Conservation (phyloP, 2,888 invertebrate species). For the Drosophila yooni region DNA sequence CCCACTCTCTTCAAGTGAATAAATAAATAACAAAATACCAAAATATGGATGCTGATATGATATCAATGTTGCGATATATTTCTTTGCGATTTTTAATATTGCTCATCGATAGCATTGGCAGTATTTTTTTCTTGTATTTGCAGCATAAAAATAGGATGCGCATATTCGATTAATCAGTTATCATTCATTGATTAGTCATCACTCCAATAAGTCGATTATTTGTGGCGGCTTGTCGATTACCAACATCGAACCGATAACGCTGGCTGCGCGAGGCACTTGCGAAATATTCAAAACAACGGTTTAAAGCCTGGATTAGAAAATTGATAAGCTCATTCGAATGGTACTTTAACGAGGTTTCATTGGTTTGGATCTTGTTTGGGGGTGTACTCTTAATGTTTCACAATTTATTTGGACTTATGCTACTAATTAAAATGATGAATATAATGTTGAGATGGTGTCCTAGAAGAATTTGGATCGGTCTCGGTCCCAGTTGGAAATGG, state of each 20-base stretch:
- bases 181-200: background rate
- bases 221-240: constrained; percentile 18
- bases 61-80: constrained; percentile 39
- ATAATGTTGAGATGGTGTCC: constrained; percentile 73
- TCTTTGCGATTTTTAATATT: constrained; percentile 13
- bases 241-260: background rate
- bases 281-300: constrained; percentile 18
- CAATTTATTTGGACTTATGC: constrained; percentile 75
- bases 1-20: constrained; percentile 24
- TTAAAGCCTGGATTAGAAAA: constrained; percentile 2
- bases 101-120: constrained; percentile 5
- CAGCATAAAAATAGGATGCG: constrained; percentile 17
- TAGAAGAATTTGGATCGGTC: constrained; percentile 24
- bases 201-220: background rate
- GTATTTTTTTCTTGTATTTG: constrained; percentile 8
- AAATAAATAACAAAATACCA: constrained; percentile 61
- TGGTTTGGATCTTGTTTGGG: constrained; percentile 31
- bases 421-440: constrained; percentile 65
- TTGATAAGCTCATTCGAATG: constrained; percentile 25
- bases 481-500: constrained; percentile 25
- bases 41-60: constrained; percentile 41
- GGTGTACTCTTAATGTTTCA: constrained; percentile 72
- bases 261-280: background rate
- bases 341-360: constrained; percentile 44
- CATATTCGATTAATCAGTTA: constrained; percentile 8